A percentile compares a stretch with the other conserved stretches of the same genome.
These are phyloP conservation scores for Lagenorhynchus albirostris DNA, from an alignment of 2,113 vertebrate species.

Conservation along the genomic window DNA sequence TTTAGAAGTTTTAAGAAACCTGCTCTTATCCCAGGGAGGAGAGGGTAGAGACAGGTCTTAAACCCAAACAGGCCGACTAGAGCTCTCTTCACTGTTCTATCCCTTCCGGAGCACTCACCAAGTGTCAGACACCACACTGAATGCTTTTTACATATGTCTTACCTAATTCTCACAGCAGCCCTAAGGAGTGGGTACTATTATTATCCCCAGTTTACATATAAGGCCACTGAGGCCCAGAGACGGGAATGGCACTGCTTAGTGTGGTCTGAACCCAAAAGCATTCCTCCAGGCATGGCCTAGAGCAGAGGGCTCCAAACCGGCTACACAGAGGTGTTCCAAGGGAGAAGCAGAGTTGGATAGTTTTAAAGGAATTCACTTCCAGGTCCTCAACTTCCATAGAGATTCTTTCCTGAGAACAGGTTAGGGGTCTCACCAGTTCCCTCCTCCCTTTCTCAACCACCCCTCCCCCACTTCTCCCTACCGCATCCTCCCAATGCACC, in stretches of 20 bases:
- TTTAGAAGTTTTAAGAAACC: not conserved
- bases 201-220: not conserved
- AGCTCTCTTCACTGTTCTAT: not conserved
- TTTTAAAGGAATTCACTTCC: not conserved
- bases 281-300: not conserved
- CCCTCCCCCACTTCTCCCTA: rapidly evolving
- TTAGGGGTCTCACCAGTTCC: not conserved
- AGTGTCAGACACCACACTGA: no score
- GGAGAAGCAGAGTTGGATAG: not conserved
- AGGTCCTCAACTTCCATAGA: not conserved
- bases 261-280: not conserved
- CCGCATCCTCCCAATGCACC: not conserved
- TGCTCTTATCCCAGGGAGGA: not conserved
- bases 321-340: not conserved
- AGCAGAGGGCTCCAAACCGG: no score
- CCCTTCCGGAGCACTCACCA: not conserved
- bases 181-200: not conserved
- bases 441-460: no score
- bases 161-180: not conserved
- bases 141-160: not conserved
- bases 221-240: not conserved
- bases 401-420: not conserved
- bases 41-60: not conserved
- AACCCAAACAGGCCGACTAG: not conserved
- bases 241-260: not conserved